Evolutionary conservation across 2,888 invertebrate genomes (phyloP).

Genomic region (Ophion costatus): DNA sequence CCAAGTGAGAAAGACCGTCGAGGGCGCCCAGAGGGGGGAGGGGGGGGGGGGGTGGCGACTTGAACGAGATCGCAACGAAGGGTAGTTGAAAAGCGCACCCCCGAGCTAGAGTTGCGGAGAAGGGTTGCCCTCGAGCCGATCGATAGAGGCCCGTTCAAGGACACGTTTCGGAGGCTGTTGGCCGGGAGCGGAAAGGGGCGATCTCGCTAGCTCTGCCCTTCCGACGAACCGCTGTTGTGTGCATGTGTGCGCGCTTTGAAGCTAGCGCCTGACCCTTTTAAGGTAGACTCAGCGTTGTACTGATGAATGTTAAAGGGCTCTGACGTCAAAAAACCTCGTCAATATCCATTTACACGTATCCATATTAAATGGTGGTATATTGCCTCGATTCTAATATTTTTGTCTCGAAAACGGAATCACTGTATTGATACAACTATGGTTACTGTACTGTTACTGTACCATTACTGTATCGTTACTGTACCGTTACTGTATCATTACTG

Average conservation of each 20-base stretch:
- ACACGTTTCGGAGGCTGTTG: conserved; percentile 62
- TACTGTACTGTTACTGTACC: too few relatives aligned
- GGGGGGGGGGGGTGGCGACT: conserved; percentile 32
- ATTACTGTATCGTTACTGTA: too few relatives aligned
- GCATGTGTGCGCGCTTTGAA: conserved; percentile 35
- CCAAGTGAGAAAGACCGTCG: conserved; percentile 49
- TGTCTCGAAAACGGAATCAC: too few relatives aligned
- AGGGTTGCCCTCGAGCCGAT: conserved; percentile 66
- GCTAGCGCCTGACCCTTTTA: not conserved
- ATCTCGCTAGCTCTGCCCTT: conserved; percentile 51
- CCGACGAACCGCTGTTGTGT: conserved; percentile 38
- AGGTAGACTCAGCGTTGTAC: not conserved
- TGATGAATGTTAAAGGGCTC: not conserved
- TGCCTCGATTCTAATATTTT: too few relatives aligned
- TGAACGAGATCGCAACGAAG: conserved; percentile 54
- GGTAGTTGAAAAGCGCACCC: conserved; percentile 62
- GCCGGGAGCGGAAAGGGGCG: conserved; percentile 11
- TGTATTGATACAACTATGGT: too few relatives aligned
- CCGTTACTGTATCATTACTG: too few relatives aligned
- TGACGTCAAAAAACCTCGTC: too few relatives aligned
- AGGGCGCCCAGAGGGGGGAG: not conserved
- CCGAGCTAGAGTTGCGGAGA: conserved; percentile 56
- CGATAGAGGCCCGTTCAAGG: conserved; percentile 68
- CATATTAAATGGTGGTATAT: too few relatives aligned
- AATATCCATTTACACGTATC: too few relatives aligned